phyloP scores from a whole-genome alignment of 1,140 invertebrate genomes.

The Amyelois transitella region DNA sequence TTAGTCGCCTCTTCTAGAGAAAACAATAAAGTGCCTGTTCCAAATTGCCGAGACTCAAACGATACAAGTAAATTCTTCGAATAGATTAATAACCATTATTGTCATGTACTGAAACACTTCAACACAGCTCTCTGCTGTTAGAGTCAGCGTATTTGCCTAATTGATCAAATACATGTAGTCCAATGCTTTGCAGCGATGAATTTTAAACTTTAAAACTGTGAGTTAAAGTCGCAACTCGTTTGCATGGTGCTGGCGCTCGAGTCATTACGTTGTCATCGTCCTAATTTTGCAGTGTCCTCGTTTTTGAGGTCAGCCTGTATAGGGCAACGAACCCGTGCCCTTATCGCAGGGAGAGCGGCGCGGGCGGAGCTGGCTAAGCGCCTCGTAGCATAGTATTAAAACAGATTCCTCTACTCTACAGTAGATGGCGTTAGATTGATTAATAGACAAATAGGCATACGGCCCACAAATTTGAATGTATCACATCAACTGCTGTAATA shows the following conservation, averaged over 20 bases:
- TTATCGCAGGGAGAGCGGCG: constrained; percentile 61
- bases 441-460: neutral
- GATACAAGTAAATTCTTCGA: constrained; percentile 21
- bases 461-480: too few relatives aligned
- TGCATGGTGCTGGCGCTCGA: constrained; percentile 44
- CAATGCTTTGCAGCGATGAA: constrained; percentile 19
- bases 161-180: constrained; percentile 73
- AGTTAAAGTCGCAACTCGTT: constrained; percentile 43
- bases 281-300: constrained; percentile 75
- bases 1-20: too few relatives aligned
- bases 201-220: constrained; percentile 30
- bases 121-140: constrained; percentile 58
- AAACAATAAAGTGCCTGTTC: too few relatives aligned
- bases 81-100: constrained; percentile 47
- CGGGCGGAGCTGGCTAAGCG: constrained; percentile 37
- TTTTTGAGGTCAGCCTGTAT: constrained; percentile 73
- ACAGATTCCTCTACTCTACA: constrained; percentile 38
- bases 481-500: too few relatives aligned
- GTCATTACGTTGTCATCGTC: constrained; percentile 73
- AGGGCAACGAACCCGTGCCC: constrained; percentile 72
- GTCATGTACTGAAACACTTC: constrained; percentile 54
- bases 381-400: constrained; percentile 16
- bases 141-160: constrained; percentile 73
- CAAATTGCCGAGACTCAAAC: too few relatives aligned
- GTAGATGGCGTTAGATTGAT: constrained; percentile 45